Percentiles rank a stretch among this genome's conserved stretches.
Evolutionary conservation across 1,140 invertebrate genomes (phyloP).

Genomic region (Mesaphorura yosii): DNA sequence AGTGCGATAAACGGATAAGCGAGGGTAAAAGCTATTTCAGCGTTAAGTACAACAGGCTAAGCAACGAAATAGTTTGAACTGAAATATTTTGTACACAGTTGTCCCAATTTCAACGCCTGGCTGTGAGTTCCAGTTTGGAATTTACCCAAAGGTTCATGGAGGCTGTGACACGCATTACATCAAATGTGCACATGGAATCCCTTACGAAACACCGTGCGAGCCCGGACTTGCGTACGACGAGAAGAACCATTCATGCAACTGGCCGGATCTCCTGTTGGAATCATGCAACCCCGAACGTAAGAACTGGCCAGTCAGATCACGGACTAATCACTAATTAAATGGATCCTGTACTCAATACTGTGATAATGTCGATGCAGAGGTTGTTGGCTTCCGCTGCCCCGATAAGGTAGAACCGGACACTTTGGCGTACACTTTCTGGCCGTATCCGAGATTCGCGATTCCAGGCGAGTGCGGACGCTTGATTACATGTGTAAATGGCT

Average conservation of each 20-base stretch:
- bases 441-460: constrained; percentile 73
- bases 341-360: not conserved
- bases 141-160: constrained; percentile 59
- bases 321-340: not conserved
- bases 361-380: constrained; percentile 36
- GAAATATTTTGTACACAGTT: too few species aligned
- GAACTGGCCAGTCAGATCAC: too few species aligned
- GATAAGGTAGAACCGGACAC: constrained; percentile 63
- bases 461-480: constrained; percentile 68
- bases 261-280: constrained; percentile 77
- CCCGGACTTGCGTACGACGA: constrained; percentile 70
- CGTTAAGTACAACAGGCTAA: too few species aligned
- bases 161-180: constrained; percentile 73
- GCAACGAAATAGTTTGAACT: too few species aligned
- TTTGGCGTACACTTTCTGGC: constrained; percentile 72
- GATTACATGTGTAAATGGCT: constrained; percentile 76
- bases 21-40: constrained; percentile 15
- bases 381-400: constrained; percentile 49
- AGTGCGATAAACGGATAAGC: constrained; percentile 32
- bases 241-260: constrained; percentile 77
- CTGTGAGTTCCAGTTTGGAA: constrained; percentile 78
- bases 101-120: constrained; percentile 61
- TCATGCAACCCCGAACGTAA: constrained; percentile 71
- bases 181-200: constrained; percentile 70
- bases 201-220: constrained; percentile 64